Conservation (phyloP, 2,113 vertebrate species). For the Chaenogobius annularis region DNA sequence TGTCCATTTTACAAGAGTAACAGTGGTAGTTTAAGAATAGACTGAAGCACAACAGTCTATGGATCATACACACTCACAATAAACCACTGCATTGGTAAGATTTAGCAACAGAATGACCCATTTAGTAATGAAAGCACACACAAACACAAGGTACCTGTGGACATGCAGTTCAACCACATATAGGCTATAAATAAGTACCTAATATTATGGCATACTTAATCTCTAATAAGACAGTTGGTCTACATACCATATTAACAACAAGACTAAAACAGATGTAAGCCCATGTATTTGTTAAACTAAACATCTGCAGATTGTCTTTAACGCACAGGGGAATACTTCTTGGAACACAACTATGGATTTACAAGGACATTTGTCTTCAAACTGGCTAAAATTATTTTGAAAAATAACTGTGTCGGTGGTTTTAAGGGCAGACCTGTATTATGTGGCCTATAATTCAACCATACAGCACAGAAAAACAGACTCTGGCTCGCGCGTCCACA, state of each 20-base stretch:
- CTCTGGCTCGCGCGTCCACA: not conserved
- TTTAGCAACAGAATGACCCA: not conserved
- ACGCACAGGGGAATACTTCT: not conserved
- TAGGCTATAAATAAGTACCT: too few species aligned
- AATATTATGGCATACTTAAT: too few species aligned
- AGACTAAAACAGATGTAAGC: not conserved
- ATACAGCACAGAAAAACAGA: conserved; percentile 15
- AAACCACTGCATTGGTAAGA: not conserved
- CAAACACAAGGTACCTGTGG: not conserved
- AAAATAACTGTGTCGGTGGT: conserved; percentile 28
- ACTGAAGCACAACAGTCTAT: not conserved
- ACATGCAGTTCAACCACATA: not conserved
- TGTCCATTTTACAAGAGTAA: conserved; percentile 17
- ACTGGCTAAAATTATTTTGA: conserved; percentile 25
- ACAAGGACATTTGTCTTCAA: conserved; percentile 3
- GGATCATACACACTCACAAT: conserved; percentile 5
- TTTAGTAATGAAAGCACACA: conserved; percentile 3
- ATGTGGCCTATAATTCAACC: not conserved
- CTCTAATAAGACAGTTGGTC: too few species aligned
- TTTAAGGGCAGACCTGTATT: conserved; percentile 20
- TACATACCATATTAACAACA: not conserved
- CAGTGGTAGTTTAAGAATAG: conserved; percentile 21
- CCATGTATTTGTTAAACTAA: too few species aligned
- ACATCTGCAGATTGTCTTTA: not conserved
- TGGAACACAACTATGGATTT: not conserved